Conservation (phyloP, 2,888 invertebrate species). For the Ichneumon xanthorius region DNA sequence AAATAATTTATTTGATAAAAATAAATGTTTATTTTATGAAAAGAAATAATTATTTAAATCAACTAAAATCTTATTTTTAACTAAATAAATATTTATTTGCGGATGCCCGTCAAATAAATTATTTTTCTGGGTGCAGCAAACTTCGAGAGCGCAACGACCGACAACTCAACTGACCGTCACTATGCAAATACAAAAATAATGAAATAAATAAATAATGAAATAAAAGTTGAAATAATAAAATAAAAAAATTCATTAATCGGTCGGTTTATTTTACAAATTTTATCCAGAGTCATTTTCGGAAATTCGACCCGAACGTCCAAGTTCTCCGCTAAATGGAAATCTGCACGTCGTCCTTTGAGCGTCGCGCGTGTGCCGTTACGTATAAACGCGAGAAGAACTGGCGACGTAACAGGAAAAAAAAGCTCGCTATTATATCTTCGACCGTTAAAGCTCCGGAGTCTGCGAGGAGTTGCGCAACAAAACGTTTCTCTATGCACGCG, state of each 20-base stretch:
- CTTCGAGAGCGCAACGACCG: slow-evolving; percentile 44
- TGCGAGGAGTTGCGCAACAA: slow-evolving; percentile 58
- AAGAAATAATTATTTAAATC: too few relatives aligned
- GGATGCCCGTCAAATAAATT: too few relatives aligned
- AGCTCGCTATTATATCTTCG: slow-evolving; percentile 53
- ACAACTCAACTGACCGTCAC: slow-evolving; percentile 66
- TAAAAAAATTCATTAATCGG: not conserved
- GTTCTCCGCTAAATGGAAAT: not conserved
- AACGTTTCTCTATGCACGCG: slow-evolving; percentile 51
- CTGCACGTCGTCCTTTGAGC: not conserved
- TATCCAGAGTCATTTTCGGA: too few relatives aligned
- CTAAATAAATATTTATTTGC: too few relatives aligned
- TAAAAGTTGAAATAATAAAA: not conserved
- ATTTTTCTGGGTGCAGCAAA: not conserved
- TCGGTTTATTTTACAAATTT: too few relatives aligned
- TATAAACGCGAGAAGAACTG: slow-evolving; percentile 9
- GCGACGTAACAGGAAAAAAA: slow-evolving; percentile 34
- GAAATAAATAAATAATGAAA: not conserved
- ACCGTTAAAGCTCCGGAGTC: slow-evolving; percentile 52
- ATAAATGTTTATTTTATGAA: too few relatives aligned
- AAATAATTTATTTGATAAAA: too few relatives aligned
- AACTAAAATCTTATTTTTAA: too few relatives aligned
- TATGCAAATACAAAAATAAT: slow-evolving; percentile 59
- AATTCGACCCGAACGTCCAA: too few relatives aligned
- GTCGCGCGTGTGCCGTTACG: slow-evolving; percentile 34